Evolutionary conservation across 2,113 vertebrate genomes (phyloP).

Genomic region (Pluvialis apricaria): DNA sequence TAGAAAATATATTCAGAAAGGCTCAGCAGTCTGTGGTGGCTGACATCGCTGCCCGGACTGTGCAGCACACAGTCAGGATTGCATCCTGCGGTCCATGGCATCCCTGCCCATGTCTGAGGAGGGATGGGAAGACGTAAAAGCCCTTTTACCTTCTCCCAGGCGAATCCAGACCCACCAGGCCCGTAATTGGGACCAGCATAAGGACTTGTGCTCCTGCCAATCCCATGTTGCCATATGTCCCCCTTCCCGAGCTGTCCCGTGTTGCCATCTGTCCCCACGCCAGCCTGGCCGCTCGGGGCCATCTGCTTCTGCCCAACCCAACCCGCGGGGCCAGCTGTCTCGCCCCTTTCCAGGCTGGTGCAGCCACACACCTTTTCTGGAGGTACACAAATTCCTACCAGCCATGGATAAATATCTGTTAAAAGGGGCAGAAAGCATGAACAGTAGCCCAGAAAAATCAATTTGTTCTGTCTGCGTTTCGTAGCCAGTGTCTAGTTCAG

Average conservation of each 20-base stretch:
- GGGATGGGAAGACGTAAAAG: neutral
- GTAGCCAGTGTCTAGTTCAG: neutral
- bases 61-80: neutral
- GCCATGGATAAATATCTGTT: neutral
- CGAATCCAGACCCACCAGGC: neutral
- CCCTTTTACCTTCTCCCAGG: conserved; percentile 20
- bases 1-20: neutral
- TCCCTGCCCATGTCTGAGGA: neutral
- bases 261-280: conserved; percentile 59
- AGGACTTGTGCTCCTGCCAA: conserved; percentile 23
- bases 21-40: neutral
- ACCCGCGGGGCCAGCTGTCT: conserved; percentile 39
- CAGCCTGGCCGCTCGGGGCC: neutral
- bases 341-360: neutral
- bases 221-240: conserved; percentile 61
- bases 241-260: neutral
- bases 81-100: neutral
- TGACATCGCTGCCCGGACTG: neutral
- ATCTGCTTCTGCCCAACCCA: conserved; percentile 40
- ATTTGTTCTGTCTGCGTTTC: neutral
- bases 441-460: neutral
- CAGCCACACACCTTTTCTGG: conserved; percentile 40
- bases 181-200: neutral
- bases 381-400: conserved; percentile 13
- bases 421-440: neutral